These are phyloP conservation scores for Pelvicachromis taeniatus DNA, from an alignment of 2,113 vertebrate species.

Conservation along the genomic window DNA sequence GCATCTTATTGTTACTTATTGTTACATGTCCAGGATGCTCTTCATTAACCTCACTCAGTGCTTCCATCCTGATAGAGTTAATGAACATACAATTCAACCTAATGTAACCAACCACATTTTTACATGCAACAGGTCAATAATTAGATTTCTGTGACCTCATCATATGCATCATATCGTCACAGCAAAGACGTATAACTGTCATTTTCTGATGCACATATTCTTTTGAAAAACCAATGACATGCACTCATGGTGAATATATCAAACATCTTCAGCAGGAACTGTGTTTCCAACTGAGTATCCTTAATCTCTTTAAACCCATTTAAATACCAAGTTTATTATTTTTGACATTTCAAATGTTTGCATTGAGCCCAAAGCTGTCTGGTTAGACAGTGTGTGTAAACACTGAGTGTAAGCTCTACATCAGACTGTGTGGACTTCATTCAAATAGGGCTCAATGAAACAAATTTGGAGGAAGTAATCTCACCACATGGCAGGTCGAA, in stretches of 20 bases:
- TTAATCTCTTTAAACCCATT: not conserved
- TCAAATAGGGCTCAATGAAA: not conserved
- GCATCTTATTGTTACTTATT: not conserved
- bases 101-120: not conserved
- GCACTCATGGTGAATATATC: not conserved
- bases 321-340: not conserved
- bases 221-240: not conserved
- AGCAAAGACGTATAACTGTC: not conserved
- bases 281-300: not conserved
- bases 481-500: constrained; percentile 17
- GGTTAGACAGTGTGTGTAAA: not conserved
- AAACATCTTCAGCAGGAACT: not conserved
- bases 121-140: not conserved
- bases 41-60: not conserved
- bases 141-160: not conserved
- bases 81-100: not conserved
- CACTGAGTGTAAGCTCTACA: not conserved
- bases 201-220: not conserved
- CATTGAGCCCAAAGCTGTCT: not conserved
- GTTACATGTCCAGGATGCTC: not conserved
- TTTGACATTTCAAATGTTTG: not conserved
- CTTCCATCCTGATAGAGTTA: not conserved
- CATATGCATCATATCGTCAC: not conserved
- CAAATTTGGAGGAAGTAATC: constrained; percentile 11
- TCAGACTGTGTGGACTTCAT: not conserved